A percentile compares a stretch with the other conserved stretches of the same genome.
These are phyloP conservation scores for Malurus melanocephalus DNA, from an alignment of 2,113 vertebrate species.

Conservation along the genomic window DNA sequence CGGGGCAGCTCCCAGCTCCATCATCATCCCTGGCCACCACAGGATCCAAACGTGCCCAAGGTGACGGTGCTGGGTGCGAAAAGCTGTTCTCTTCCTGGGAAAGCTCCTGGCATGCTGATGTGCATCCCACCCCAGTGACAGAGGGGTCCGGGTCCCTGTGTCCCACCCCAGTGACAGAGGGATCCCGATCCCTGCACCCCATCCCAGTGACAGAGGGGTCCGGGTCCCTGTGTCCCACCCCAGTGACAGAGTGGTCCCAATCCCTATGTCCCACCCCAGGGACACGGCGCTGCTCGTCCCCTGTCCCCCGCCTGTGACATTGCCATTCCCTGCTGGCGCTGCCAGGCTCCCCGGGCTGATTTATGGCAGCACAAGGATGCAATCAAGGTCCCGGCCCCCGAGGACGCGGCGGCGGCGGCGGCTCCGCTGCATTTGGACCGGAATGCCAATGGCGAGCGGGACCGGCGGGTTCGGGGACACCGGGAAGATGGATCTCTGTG, in stretches of 20 bases:
- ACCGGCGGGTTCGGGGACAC: background rate
- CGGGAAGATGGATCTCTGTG: background rate
- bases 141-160: too few species aligned
- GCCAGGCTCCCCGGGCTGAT: background rate
- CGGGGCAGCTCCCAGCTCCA: background rate
- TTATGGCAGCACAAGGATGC: background rate
- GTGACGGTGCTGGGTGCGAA: background rate
- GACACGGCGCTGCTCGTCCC: rapidly evolving
- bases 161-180: too few species aligned
- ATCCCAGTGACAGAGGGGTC: rapidly evolving
- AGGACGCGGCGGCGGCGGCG: background rate
- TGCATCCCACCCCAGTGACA: background rate
- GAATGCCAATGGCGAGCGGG: background rate
- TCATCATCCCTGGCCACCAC: rapidly evolving
- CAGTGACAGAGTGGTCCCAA: background rate
- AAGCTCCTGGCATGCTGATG: rapidly evolving
- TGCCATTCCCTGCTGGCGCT: background rate
- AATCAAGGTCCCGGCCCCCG: background rate
- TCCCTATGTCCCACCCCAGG: background rate
- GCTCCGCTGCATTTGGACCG: background rate
- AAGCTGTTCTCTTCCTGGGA: background rate
- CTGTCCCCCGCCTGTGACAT: background rate
- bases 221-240: too few species aligned
- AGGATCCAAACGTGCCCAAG: background rate
- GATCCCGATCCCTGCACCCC: rapidly evolving